These are phyloP conservation scores for Pangasianodon hypophthalmus DNA, from an alignment of 2,113 vertebrate genomes.

Conservation along the genomic window DNA sequence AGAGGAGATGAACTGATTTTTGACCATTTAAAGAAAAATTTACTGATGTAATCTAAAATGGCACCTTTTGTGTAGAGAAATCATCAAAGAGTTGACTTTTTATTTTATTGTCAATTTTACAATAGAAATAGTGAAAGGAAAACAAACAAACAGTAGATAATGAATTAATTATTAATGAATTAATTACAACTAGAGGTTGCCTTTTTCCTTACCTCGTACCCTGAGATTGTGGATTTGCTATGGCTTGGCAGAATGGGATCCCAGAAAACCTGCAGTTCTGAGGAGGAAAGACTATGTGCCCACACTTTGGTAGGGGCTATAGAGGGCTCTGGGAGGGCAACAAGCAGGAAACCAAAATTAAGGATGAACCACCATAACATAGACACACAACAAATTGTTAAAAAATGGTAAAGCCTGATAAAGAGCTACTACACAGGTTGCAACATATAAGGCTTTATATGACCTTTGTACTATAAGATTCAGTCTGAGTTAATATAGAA, in stretches of 20 bases:
- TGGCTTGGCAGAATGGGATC: conserved; percentile 75
- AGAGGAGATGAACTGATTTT: background rate
- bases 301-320: conserved; percentile 73
- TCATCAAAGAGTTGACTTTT: background rate
- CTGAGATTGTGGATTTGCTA: conserved; percentile 78
- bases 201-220: conserved; percentile 80
- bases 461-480: background rate
- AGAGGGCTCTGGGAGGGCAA: conserved; percentile 74
- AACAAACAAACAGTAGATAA: background rate
- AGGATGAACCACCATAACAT: background rate
- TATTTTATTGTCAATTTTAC: background rate
- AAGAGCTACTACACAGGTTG: background rate
- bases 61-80: background rate
- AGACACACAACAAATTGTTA: conserved; percentile 5
- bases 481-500: background rate
- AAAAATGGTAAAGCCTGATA: background rate
- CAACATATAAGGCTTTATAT: background rate
- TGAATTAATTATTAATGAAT: background rate
- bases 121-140: background rate
- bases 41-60: background rate
- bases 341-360: background rate
- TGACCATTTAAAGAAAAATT: background rate
- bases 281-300: conserved; percentile 75
- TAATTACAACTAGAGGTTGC: background rate
- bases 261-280: conserved; percentile 84